Evolutionary conservation across 1,140 invertebrate species (phyloP).

Genomic region (Rhagoletis zephyria): DNA sequence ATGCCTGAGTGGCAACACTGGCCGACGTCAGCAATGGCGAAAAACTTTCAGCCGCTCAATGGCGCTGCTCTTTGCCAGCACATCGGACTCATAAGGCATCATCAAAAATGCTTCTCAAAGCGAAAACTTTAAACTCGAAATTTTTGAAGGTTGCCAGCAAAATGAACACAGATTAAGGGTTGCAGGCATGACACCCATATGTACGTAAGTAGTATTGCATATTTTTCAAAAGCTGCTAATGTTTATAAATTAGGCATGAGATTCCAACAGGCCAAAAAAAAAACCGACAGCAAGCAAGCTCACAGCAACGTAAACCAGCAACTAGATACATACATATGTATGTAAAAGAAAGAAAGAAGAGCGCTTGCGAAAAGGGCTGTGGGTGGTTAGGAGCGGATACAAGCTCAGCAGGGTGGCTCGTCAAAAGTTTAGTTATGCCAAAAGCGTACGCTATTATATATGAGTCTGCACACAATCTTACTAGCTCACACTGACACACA

Average conservation of each 20-base stretch:
- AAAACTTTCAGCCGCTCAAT: neutral
- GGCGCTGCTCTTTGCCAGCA: neutral
- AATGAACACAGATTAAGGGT: conserved; percentile 33
- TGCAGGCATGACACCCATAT: neutral
- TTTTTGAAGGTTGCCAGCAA: neutral
- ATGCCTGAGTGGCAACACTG: too few species aligned
- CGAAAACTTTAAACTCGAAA: conserved; percentile 36
- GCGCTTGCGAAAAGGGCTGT: neutral
- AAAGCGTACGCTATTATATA: neutral
- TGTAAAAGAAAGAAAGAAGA: neutral
- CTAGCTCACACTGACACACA: neutral
- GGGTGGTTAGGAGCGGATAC: neutral
- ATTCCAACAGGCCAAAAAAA: neutral
- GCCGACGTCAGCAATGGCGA: neutral
- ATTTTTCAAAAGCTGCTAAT: conserved; percentile 45
- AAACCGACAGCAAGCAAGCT: neutral
- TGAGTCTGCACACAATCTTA: neutral
- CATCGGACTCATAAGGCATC: too few species aligned
- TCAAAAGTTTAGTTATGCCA: conserved; percentile 26
- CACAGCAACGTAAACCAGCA: neutral
- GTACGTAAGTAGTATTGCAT: too few species aligned
- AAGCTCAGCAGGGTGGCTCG: conserved; percentile 6
- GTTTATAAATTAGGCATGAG: conserved; percentile 45
- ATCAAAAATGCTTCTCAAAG: conserved; percentile 19
- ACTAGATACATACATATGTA: neutral